Percentiles rank a stretch among this genome's conserved stretches.
phyloP scores from a whole-genome alignment of 2,797 vertebrate species.

The Enteromius viviparus region DNA sequence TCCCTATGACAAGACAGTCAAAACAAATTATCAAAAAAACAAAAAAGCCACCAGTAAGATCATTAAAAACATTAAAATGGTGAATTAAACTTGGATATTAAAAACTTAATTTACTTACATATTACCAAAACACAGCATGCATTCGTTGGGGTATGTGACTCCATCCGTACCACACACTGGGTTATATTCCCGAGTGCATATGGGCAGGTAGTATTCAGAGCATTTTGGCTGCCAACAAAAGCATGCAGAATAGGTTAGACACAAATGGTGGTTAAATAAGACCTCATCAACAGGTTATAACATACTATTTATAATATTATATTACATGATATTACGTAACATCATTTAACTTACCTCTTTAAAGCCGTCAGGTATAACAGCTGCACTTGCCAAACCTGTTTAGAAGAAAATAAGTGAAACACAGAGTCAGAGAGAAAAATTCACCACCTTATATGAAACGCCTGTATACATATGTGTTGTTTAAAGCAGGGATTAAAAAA shows the following conservation, averaged over 20 bases:
- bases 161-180: constrained; percentile 62
- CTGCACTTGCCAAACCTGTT: background rate
- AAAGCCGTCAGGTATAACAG: background rate
- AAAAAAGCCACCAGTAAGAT: background rate
- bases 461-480: no score
- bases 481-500: background rate
- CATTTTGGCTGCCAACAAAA: constrained; percentile 53
- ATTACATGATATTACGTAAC: no score
- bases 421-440: background rate
- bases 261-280: background rate
- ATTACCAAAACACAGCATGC: constrained; percentile 54
- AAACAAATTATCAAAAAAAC: background rate
- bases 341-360: no score
- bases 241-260: background rate
- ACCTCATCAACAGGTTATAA: fast-evolving
- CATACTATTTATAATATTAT: no score
- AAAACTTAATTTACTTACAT: constrained; percentile 34
- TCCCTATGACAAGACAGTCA: constrained; percentile 24
- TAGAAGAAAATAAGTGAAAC: background rate
- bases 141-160: constrained; percentile 54
- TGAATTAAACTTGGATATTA: background rate
- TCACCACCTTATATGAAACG: background rate
- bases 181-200: constrained; percentile 51
- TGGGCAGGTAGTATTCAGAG: background rate
- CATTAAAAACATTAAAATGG: background rate